phyloP scores from a whole-genome alignment of 2,888 invertebrate species.

The Brachynemurus nebulosus region DNA sequence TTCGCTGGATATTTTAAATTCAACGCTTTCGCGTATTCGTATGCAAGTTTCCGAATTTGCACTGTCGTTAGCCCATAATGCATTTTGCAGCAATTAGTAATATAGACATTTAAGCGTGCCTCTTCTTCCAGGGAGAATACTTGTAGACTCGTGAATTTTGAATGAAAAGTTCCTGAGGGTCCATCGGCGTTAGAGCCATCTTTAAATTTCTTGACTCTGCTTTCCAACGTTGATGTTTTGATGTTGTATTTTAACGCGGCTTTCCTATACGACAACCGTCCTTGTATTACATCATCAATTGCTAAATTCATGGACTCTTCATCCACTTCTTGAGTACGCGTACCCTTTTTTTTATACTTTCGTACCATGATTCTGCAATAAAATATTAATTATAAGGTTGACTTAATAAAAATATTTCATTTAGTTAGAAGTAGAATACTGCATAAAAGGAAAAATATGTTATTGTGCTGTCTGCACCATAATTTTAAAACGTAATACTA shows the following conservation, averaged over 20 bases:
- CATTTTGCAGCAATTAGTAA: not conserved
- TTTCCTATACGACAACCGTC: not conserved
- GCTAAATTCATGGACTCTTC: not conserved
- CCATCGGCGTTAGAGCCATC: not conserved
- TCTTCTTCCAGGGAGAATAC: not conserved
- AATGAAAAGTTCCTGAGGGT: not conserved
- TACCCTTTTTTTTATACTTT: not conserved
- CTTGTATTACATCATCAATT: not conserved
- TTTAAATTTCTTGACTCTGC: not conserved
- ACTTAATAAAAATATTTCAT: not conserved
- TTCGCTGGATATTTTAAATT: no score
- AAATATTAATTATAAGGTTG: not conserved
- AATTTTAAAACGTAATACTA: no score
- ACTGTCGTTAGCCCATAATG: no score
- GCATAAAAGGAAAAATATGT: not conserved
- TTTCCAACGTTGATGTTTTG: not conserved
- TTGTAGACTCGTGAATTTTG: not conserved
- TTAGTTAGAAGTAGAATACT: not conserved
- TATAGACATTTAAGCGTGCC: not conserved
- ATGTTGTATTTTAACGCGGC: not conserved
- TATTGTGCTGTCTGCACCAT: no score
- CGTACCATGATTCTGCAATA: not conserved
- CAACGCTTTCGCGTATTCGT: not conserved
- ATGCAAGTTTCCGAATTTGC: not conserved
- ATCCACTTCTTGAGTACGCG: not conserved